Conservation (phyloP, 2,888 invertebrate genomes). For the Xestia c-nigrum region DNA sequence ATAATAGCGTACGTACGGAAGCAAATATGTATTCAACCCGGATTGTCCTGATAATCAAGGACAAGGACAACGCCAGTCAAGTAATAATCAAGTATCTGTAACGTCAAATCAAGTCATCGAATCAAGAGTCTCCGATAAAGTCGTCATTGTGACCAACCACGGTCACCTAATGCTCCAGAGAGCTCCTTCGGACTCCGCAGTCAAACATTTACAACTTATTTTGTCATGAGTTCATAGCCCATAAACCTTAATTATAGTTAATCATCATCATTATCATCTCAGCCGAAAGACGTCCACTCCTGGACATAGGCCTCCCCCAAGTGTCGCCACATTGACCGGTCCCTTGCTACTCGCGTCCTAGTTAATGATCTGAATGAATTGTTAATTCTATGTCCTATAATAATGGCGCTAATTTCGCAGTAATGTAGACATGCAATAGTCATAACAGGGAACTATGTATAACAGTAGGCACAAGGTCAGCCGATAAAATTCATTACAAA, state of each 20-base stretch:
- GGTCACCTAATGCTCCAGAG: no score
- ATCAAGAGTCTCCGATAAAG: no score
- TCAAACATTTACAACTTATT: slow-evolving; percentile 11
- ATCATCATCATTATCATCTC: no score
- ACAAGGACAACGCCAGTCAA: neutral
- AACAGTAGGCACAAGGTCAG: slow-evolving; percentile 57
- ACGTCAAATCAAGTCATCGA: no score
- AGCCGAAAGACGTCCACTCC: no score
- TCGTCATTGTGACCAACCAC: neutral
- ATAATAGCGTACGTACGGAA: no score
- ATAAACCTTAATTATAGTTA: slow-evolving; percentile 6
- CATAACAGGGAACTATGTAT: slow-evolving; percentile 30
- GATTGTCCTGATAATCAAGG: neutral
- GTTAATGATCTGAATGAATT: no score
- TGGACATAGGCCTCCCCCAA: no score
- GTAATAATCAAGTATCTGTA: neutral
- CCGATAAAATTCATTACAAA: slow-evolving; percentile 62
- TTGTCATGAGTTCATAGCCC: neutral
- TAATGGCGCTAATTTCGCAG: slow-evolving; percentile 28
- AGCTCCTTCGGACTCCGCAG: neutral
- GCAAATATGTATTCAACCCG: neutral
- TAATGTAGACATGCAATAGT: slow-evolving; percentile 30
- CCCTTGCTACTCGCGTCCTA: no score
- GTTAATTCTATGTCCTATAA: slow-evolving; percentile 11
- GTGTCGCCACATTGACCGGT: no score